phyloP scores from a whole-genome alignment of 2,797 vertebrate species.

The Sebastes aleutianus region DNA sequence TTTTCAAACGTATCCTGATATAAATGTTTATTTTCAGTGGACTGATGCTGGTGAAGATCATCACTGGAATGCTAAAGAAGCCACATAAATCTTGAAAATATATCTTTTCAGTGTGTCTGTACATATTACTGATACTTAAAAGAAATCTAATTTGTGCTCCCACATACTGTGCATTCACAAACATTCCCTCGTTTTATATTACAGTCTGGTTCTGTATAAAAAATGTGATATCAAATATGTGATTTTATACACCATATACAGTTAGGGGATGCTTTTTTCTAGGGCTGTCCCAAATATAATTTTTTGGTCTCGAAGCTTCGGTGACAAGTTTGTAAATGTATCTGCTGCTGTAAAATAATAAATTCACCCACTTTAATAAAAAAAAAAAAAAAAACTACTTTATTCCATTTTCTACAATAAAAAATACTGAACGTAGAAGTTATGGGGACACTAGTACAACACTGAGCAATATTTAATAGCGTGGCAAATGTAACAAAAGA shows the following conservation, averaged over 20 bases:
- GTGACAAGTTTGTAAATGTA: background rate
- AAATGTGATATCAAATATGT: background rate
- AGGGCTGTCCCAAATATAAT: no score
- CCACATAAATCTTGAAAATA: constrained; percentile 65
- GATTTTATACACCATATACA: background rate
- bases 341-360: constrained; percentile 5
- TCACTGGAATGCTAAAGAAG: constrained; percentile 75
- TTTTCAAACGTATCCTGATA: background rate
- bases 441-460: background rate
- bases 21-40: constrained; percentile 78
- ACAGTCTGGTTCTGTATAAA: background rate
- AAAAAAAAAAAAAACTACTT: constrained; percentile 17
- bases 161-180: background rate
- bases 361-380: background rate
- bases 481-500: background rate
- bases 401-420: background rate
- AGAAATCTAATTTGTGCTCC: background rate
- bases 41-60: constrained; percentile 87
- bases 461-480: constrained; percentile 7
- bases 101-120: background rate
- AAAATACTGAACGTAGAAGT: background rate
- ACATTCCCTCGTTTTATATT: background rate
- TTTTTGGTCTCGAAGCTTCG: no score
- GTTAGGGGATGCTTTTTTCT: background rate
- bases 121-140: background rate